Conservation (phyloP, 1,140 invertebrate species). For the Zaprionus africanus region DNA sequence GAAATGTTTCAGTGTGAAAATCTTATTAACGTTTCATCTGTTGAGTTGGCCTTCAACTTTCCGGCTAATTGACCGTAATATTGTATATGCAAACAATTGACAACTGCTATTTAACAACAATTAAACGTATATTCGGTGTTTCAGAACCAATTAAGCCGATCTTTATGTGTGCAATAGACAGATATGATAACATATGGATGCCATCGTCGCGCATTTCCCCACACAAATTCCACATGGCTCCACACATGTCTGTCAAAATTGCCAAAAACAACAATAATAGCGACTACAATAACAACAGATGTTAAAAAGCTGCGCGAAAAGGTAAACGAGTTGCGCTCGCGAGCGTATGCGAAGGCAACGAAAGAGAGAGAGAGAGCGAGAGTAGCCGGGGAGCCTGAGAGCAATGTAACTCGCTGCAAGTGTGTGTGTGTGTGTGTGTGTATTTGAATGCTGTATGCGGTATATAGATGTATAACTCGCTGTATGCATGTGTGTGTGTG, state of each 20-base stretch:
- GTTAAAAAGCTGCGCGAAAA: constrained; percentile 61
- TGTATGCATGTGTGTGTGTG: constrained; percentile 23
- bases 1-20: background rate
- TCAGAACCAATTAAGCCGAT: constrained; percentile 37
- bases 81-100: constrained; percentile 34
- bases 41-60: constrained; percentile 32
- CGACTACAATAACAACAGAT: constrained; percentile 75
- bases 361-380: constrained; percentile 17
- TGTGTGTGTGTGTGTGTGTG: constrained; percentile 8
- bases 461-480: constrained; percentile 1
- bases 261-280: constrained; percentile 59
- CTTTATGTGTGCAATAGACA: constrained; percentile 50
- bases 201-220: constrained; percentile 33
- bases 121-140: constrained; percentile 28
- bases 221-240: constrained; percentile 58
- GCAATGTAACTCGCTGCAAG: constrained; percentile 37
- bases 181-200: constrained; percentile 65
- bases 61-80: constrained; percentile 37
- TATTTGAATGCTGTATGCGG: background rate
- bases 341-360: constrained; percentile 37
- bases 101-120: constrained; percentile 44
- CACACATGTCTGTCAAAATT: constrained; percentile 60
- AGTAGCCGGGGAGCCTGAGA: constrained; percentile 31
- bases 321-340: constrained; percentile 78
- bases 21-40: constrained; percentile 7